A percentile compares a stretch with the other conserved stretches of the same genome.
phyloP scores from a whole-genome alignment of 1,140 invertebrate species.

The Thaumatotibia leucotreta region DNA sequence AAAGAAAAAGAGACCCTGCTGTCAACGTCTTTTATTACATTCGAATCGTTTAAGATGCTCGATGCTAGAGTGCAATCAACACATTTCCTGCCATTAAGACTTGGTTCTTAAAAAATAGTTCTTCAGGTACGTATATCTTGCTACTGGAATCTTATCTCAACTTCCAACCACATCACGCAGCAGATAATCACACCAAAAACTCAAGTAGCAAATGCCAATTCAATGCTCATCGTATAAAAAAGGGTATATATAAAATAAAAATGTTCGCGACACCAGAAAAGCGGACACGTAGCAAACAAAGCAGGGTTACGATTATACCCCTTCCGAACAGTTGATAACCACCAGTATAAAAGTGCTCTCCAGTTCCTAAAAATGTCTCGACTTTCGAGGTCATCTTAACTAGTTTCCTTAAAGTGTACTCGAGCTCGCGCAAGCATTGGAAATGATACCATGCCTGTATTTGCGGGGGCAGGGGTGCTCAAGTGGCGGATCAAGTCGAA shows the following conservation, averaged over 20 bases:
- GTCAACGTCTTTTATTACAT: too few species aligned
- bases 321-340: neutral
- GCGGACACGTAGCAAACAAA: constrained; percentile 6
- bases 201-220: neutral
- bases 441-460: neutral
- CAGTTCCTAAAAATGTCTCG: neutral
- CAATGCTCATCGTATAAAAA: neutral
- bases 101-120: too few species aligned
- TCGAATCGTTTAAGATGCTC: too few species aligned
- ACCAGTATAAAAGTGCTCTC: neutral
- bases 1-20: too few species aligned
- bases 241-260: constrained; percentile 6
- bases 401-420: constrained; percentile 13
- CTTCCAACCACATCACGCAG: neutral
- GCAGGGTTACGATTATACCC: neutral
- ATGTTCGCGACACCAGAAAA: constrained; percentile 4
- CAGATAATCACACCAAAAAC: neutral
- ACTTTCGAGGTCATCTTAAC: neutral
- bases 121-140: neutral
- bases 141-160: neutral
- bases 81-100: too few species aligned
- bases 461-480: constrained; percentile 36
- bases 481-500: constrained; percentile 57
- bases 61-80: too few species aligned
- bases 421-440: constrained; percentile 1